Conservation (phyloP, 2,888 invertebrate species). For the Conistra vaccinii region DNA sequence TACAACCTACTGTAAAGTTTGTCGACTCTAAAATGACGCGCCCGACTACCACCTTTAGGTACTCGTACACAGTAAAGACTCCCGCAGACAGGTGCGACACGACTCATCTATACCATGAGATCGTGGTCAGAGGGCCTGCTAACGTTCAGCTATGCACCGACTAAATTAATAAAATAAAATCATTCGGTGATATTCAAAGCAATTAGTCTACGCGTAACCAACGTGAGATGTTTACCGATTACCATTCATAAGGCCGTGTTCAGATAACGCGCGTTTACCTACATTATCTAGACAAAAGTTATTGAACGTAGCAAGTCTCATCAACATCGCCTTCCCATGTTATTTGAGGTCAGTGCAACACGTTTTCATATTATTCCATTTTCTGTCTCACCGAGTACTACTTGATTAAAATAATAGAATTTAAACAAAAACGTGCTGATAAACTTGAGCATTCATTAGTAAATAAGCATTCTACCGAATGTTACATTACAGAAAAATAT, state of each 20-base stretch:
- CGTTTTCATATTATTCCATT: neutral
- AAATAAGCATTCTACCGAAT: no score
- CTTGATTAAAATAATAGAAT: neutral
- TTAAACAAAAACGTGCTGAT: no score
- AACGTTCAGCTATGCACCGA: neutral
- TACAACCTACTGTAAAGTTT: no score
- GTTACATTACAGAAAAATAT: no score
- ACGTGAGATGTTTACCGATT: neutral
- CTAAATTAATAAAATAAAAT: neutral
- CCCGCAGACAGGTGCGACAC: no score
- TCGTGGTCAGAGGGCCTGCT: no score
- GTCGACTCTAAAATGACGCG: no score
- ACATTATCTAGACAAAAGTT: neutral
- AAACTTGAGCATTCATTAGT: no score
- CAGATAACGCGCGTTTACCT: neutral
- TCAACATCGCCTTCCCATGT: neutral
- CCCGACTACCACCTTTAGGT: no score
- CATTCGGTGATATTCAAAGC: neutral
- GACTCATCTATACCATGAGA: no score
- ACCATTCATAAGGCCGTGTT: neutral
- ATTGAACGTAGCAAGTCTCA: neutral
- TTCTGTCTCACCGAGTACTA: neutral
- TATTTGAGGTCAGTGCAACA: neutral
- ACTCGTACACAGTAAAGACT: no score
- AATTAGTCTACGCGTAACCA: neutral